Conservation (phyloP, 2,797 vertebrate species). For the Adelosebastes latens region DNA sequence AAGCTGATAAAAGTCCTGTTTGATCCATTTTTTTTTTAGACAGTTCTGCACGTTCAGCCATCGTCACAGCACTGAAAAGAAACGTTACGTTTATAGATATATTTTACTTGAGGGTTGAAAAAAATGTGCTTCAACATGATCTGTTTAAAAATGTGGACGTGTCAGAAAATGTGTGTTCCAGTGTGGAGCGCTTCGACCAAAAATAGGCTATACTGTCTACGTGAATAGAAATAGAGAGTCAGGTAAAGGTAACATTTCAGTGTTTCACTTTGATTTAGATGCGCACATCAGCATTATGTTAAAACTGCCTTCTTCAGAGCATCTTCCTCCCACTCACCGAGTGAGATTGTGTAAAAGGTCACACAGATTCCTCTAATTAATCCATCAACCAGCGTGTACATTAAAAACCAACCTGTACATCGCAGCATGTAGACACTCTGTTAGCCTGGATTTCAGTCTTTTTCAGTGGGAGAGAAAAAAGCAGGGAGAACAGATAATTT, state of each 20-base stretch:
- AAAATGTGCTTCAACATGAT: not conserved
- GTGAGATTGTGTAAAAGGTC: slow-evolving; percentile 18
- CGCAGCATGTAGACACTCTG: not conserved
- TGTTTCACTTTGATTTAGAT: slow-evolving; percentile 18
- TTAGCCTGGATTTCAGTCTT: not conserved
- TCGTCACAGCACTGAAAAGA: not conserved
- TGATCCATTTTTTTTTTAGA: not conserved
- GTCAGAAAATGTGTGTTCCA: not conserved
- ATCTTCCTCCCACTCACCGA: not conserved
- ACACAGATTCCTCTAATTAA: slow-evolving; percentile 15
- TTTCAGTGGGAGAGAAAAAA: not conserved
- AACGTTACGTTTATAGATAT: not conserved
- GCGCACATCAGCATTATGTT: slow-evolving; percentile 2
- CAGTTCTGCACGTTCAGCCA: not conserved
- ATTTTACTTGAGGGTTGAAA: not conserved
- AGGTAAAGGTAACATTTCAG: not conserved
- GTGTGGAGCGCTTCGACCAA: not conserved
- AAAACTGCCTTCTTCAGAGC: not conserved
- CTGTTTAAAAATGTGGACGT: not conserved
- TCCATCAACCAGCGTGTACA: not conserved
- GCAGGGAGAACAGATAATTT: slow-evolving; percentile 40
- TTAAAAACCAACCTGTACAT: not conserved
- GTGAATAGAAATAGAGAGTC: not conserved
- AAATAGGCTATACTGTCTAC: not conserved
- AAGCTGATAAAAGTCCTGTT: not conserved